These are phyloP conservation scores for Trogon surrucura DNA, from an alignment of 2,113 vertebrate genomes.

Conservation along the genomic window DNA sequence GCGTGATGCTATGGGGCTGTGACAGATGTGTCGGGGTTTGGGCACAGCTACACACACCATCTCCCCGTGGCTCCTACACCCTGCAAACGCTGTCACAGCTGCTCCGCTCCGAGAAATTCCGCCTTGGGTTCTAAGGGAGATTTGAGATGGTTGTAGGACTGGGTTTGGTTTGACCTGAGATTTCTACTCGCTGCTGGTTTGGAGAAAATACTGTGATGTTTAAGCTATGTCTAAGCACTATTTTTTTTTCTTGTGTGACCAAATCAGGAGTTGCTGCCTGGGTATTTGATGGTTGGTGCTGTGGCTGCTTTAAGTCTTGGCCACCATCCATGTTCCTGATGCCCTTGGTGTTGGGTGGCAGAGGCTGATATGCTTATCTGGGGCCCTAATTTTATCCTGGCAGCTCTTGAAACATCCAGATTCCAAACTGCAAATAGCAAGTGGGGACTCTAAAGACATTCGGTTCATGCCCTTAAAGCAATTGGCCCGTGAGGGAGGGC, in stretches of 20 bases:
- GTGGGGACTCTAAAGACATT: not conserved
- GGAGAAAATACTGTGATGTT: not conserved
- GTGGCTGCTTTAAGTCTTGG: not conserved
- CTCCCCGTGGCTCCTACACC: fast-evolving
- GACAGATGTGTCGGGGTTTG: not conserved
- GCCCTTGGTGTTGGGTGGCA: conserved; percentile 20
- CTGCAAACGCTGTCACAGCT: fast-evolving
- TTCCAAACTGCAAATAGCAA: not conserved
- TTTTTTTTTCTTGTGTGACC: not conserved
- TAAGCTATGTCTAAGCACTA: not conserved
- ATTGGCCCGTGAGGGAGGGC: not conserved
- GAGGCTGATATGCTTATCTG: not conserved
- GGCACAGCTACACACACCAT: not conserved
- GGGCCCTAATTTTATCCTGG: conserved; percentile 40
- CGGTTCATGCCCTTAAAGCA: not conserved
- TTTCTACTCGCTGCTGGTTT: fast-evolving
- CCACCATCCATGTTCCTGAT: fast-evolving
- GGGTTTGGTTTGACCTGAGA: not conserved
- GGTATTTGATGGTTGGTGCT: not conserved
- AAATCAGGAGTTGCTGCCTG: not conserved
- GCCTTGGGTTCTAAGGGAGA: fast-evolving
- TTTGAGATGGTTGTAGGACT: not conserved
- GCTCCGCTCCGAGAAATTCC: fast-evolving
- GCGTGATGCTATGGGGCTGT: fast-evolving
- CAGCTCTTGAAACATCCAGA: not conserved